phyloP scores from a whole-genome alignment of 2,797 vertebrate genomes.

The Protosalanx chinensis region DNA sequence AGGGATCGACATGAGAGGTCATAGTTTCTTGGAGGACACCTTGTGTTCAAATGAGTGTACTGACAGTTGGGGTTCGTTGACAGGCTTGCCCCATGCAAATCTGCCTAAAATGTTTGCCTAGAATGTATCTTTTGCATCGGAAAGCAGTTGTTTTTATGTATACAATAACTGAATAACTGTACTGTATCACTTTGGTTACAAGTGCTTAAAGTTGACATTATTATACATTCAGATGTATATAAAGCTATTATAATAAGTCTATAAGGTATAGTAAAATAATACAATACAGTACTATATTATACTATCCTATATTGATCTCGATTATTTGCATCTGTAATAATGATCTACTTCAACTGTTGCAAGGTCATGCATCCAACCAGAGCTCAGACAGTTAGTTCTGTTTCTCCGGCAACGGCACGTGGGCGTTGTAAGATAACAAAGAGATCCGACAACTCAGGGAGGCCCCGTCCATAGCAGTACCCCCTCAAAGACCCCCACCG shows the following conservation, averaged over 20 bases:
- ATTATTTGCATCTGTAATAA: no score
- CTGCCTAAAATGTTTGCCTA: background rate
- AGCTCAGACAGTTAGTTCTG: constrained; percentile 21
- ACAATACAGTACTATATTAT: background rate
- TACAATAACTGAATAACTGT: no score
- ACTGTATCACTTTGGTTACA: no score
- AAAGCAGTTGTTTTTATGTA: no score
- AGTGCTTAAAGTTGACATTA: background rate
- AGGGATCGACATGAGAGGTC: no score
- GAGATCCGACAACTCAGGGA: constrained; percentile 36
- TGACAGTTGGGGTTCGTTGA: constrained; percentile 17
- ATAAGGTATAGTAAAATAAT: background rate
- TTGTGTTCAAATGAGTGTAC: constrained; percentile 46
- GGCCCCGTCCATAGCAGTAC: constrained; percentile 55
- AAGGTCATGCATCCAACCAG: constrained; percentile 42
- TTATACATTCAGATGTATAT: constrained; percentile 1
- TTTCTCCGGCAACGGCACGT: constrained; percentile 40
- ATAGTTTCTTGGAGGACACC: constrained; percentile 49
- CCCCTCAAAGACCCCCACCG: constrained; percentile 65
- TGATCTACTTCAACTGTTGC: constrained; percentile 21
- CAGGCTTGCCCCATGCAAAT: background rate
- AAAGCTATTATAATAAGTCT: background rate
- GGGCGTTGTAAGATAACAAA: constrained; percentile 58
- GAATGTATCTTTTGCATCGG: no score
- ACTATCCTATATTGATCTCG: background rate